Conservation (phyloP, 2,113 vertebrate genomes). For the Naja naja region DNA sequence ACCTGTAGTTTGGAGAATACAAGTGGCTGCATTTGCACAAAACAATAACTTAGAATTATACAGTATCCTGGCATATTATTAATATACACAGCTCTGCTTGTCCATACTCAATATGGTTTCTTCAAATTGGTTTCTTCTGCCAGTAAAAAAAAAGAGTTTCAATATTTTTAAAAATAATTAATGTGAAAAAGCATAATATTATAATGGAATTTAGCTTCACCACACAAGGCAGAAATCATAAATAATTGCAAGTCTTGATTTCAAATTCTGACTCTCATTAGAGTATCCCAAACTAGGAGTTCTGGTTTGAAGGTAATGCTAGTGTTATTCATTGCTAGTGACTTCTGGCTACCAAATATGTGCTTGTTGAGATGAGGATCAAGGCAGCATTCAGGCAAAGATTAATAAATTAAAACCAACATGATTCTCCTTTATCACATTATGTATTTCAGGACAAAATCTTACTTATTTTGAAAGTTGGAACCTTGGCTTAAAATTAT, state of each 20-base stretch:
- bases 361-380: background rate
- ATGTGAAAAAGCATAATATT: background rate
- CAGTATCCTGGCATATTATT: background rate
- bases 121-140: background rate
- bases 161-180: background rate
- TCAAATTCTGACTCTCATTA: background rate
- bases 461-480: background rate
- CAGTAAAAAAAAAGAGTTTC: background rate
- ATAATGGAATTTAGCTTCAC: background rate
- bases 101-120: background rate
- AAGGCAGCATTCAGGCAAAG: background rate
- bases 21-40: background rate
- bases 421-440: background rate
- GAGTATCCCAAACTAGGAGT: background rate
- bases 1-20: background rate
- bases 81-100: background rate
- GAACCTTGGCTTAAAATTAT: background rate
- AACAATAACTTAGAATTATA: background rate
- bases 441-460: background rate
- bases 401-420: background rate
- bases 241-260: background rate
- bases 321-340: background rate
- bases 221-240: background rate
- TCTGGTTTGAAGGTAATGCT: background rate
- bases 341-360: background rate